Evolutionary conservation across 2,888 invertebrate genomes (phyloP).

Genomic region (Spicauda simplicius): DNA sequence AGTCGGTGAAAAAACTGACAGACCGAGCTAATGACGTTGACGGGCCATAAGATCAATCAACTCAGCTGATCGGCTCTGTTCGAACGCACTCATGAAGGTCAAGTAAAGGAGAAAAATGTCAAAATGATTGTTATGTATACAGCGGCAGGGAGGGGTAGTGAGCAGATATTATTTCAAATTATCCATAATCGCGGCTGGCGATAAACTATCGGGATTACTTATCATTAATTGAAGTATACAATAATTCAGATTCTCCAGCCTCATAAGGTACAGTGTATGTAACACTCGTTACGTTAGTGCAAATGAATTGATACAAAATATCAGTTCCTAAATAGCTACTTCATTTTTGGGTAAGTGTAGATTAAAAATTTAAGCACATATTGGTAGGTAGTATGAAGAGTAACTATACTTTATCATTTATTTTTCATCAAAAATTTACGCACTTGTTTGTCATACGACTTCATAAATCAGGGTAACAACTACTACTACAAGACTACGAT

Average conservation of each 20-base stretch:
- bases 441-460: no score
- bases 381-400: no score
- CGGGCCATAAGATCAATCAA: not conserved
- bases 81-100: slow-evolving; percentile 5
- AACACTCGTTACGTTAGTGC: not conserved
- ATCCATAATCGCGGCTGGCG: not conserved
- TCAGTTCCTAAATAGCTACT: not conserved
- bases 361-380: not conserved
- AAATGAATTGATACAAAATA: not conserved
- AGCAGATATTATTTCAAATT: not conserved
- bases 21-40: no score
- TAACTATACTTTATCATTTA: not conserved
- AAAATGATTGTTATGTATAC: slow-evolving; percentile 16
- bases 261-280: not conserved
- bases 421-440: no score
- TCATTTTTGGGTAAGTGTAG: not conserved
- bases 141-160: no score
- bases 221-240: not conserved
- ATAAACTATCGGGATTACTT: slow-evolving; percentile 1
- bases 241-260: not conserved
- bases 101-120: slow-evolving; percentile 12
- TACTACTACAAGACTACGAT: no score
- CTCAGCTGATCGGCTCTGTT: slow-evolving; percentile 5
- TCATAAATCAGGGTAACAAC: no score
- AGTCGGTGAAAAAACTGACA: no score